Conservation (phyloP, 2,113 vertebrate species). For the Lates calcarifer region DNA sequence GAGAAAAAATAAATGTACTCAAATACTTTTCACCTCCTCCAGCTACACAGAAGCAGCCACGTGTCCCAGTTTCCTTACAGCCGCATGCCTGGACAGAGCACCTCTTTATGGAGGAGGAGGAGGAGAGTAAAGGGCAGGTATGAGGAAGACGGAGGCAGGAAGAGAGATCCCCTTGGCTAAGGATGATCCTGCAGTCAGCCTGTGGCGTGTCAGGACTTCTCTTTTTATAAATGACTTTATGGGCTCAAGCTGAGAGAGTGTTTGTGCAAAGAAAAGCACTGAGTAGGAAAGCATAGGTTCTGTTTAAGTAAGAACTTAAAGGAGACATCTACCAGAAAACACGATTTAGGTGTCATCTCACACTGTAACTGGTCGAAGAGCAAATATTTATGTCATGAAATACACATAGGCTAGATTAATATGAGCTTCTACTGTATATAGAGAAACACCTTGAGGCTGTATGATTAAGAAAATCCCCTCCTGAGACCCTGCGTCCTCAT, state of each 20-base stretch:
- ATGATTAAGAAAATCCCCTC: no score
- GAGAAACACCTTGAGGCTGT: no score
- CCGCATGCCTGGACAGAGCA: constrained; percentile 59
- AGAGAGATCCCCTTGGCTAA: constrained; percentile 23
- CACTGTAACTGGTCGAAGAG: no score
- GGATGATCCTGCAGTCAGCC: constrained; percentile 13
- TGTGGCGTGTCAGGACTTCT: constrained; percentile 36
- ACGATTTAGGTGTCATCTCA: no score
- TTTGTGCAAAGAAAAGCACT: background rate
- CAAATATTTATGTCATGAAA: no score
- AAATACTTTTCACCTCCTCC: constrained; percentile 52
- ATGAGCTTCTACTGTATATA: no score
- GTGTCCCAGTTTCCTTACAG: constrained; percentile 29
- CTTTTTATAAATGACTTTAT: background rate
- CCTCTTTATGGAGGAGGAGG: constrained; percentile 38
- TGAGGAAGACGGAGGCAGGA: constrained; percentile 48
- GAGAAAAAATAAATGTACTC: background rate
- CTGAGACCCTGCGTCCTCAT: no score
- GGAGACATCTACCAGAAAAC: background rate
- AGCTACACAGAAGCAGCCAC: constrained; percentile 50
- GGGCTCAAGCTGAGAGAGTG: background rate
- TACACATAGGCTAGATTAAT: no score
- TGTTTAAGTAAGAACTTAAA: background rate
- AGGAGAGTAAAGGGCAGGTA: constrained; percentile 37
- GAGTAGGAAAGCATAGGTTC: background rate